Evolutionary conservation across 2,113 vertebrate species (phyloP).

Genomic region (Callopanchax toddi): DNA sequence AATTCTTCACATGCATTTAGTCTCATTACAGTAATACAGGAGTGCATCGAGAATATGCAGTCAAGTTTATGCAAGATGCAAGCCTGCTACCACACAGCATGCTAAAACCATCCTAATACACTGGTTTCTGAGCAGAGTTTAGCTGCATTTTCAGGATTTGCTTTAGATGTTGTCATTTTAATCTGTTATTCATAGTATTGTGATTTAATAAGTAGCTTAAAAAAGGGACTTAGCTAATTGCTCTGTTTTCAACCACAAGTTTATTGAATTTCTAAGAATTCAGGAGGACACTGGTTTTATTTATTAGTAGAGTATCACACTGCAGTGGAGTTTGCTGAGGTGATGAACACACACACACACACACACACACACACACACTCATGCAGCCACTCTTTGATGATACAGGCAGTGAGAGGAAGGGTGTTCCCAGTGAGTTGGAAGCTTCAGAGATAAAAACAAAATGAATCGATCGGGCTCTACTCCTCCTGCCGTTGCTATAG

Average conservation of each 20-base stretch:
- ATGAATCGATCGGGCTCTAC: constrained; percentile 67
- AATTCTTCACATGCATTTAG: constrained; percentile 46
- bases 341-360: too few species aligned
- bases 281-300: neutral
- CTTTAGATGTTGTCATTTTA: too few species aligned
- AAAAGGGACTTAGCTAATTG: too few species aligned
- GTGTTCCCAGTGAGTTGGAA: constrained; percentile 70
- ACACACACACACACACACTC: too few species aligned
- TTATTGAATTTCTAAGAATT: neutral
- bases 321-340: constrained; percentile 39
- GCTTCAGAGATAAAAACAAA: constrained; percentile 53
- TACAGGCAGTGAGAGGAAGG: constrained; percentile 46
- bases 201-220: too few species aligned
- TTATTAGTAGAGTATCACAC: neutral
- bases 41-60: constrained; percentile 19
- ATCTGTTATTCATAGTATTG: too few species aligned
- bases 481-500: constrained; percentile 72
- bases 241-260: too few species aligned
- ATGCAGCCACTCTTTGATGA: constrained; percentile 16
- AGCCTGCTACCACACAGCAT: too few species aligned
- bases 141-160: neutral
- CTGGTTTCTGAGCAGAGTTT: neutral
- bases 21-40: constrained; percentile 28
- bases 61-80: constrained; percentile 5
- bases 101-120: constrained; percentile 5